Base-by-base conservation (phyloP, 2,888 invertebrate species). In the Carterocephalus palaemon region DNA sequence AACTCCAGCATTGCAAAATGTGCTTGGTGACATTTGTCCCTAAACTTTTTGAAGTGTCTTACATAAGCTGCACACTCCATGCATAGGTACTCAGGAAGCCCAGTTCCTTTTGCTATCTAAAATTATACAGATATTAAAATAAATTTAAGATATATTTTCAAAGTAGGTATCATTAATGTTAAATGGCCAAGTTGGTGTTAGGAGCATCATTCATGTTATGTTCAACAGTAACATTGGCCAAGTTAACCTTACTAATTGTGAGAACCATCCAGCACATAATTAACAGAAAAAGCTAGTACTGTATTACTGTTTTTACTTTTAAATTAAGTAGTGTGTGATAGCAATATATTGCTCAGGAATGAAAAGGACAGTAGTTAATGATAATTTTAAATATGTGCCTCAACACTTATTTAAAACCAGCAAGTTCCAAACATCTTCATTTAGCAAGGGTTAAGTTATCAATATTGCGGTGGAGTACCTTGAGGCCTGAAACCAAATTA, bases 51-150 rank as follows among this genome's bases (percentile, higher is more conserved):
- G 34, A 63, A 81, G 2, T 65, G 65, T 53, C 54, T 70, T 2
- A 83, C 59, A 46, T 69, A 67, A 2, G 72, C 69, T 34, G 56
- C 49, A 54, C 85, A 86, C 53, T 74, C 72, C 28, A 67, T 62
- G 59, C 85, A 86, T 45, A 86, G 58, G 54, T 76, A 77, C 40
- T 74, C 66, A 2, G 83, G 82, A 51, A 83, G 54, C 1, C 82
- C 84, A 55, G 62, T 64, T 2, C 64, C 64, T 38, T 58, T 56
- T 3, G 38, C 43, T 4, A 66, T 69, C 84, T 85, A 68, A 76
- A 48, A 16, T 40, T 24, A 9, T 31, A 19, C 15, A 16, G 13
- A 34, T 17, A 37, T 15, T 16, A 40, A 12, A n/a, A 34, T 19
- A 19, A 19, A 19, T 19, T 4, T 19, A 19, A 4, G 6, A 19